Base-by-base conservation (phyloP, 1,140 invertebrate species). In the Caerostris extrusa region DNA sequence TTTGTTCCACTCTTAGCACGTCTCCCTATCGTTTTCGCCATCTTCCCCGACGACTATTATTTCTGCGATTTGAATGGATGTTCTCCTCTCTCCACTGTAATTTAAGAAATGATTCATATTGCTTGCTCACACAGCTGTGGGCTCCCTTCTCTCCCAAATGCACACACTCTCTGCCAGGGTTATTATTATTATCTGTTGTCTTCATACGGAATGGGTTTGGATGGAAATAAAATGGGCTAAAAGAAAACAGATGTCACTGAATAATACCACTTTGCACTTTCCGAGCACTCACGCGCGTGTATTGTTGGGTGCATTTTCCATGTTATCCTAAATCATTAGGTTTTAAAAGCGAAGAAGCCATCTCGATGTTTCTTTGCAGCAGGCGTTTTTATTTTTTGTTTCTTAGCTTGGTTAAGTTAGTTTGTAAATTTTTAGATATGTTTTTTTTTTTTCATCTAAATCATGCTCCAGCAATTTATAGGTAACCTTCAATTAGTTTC, bases 31-130 rank as follows among this genome's bases (percentile, higher is more conserved):
- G 83, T 34, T 88, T 19, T 67, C 61, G 12, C 57, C 57, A 57
- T 85, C 56, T 34, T 85, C 58, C 8, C 19, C 34, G 50, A 12
- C 57, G 61, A 61, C 90, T 71, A 53, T 91, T 91, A 61, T 53
- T 91, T 82, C 14, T 57, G 14, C 82, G 53, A 90, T 77, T 91
- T 71, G 64, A 81, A 91, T 82, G 55, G 90, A 91, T 91, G 90
- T 91, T 82, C 86, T 50, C 64, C 56, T 88, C 86, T 17, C 86
- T 64, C 10, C 61, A n/a, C 86, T 64, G 34, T 88, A 67, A 88
- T 88, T 64, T 88, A 61, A 64, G 10, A 67, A 57, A 88, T 88
- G 86, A 88, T 88, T 88, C 86, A 88, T 88, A 64, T 58, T 60
- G 56, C 17, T 58, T 60, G 56, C 17, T 34, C 83, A 77, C 8